Conservation (phyloP, 2,888 invertebrate species). For the Ophioninae sp. region DNA sequence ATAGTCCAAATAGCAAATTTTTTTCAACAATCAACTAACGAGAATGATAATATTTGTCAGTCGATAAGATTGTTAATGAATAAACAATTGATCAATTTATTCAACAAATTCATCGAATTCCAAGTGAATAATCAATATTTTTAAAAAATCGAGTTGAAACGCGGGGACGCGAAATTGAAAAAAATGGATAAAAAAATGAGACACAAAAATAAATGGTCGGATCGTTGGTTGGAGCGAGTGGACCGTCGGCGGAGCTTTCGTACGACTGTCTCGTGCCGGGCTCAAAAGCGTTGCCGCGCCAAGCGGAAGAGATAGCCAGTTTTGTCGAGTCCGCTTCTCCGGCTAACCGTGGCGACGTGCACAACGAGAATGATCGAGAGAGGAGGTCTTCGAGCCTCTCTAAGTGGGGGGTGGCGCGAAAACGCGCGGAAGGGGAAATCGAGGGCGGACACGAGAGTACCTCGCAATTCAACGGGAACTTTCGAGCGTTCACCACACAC, state of each 20-base stretch:
- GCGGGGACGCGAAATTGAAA: not conserved
- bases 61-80: not conserved
- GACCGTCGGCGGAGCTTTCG: conserved; percentile 47
- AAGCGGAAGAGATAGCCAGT: conserved; percentile 77
- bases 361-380: conserved; percentile 59
- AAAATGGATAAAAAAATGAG: conserved; percentile 17
- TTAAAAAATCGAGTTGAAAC: not conserved
- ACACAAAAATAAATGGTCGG: conserved; percentile 18
- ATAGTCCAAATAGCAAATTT: not conserved
- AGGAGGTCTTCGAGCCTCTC: conserved; percentile 60
- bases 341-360: not conserved
- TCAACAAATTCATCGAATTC: not conserved
- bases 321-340: conserved; percentile 65
- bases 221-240: conserved; percentile 20
- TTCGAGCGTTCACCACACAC: conserved; percentile 73
- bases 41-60: not conserved
- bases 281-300: conserved; percentile 69
- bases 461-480: conserved; percentile 77
- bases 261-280: conserved; percentile 58
- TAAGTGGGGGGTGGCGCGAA: conserved; percentile 65
- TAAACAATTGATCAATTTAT: not conserved
- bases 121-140: not conserved
- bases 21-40: not conserved
- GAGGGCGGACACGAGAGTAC: conserved; percentile 79
- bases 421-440: conserved; percentile 72